A percentile compares a stretch with the other conserved stretches of the same genome.
These are phyloP conservation scores for Ateles fusciceps DNA, from an alignment of 2,797 vertebrate genomes.

Conservation along the genomic window DNA sequence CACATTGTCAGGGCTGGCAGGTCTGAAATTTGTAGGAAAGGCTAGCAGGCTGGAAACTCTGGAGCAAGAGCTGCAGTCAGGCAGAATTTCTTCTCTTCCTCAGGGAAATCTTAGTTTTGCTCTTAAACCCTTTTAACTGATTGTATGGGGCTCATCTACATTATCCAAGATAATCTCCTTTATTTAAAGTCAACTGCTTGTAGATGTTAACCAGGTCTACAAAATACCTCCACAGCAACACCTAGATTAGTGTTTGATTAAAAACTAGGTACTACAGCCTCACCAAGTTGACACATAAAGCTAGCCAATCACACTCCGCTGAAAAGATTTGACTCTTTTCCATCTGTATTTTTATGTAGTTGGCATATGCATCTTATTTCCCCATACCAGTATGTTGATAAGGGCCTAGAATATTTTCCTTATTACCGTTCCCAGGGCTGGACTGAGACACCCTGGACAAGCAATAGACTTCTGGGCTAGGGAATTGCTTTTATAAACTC, in stretches of 20 bases:
- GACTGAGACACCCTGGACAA: not conserved
- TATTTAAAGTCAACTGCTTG: not conserved
- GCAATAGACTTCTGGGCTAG: not conserved
- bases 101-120: not conserved
- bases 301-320: not conserved
- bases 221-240: not conserved
- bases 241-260: not conserved
- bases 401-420: not conserved
- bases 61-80: not conserved
- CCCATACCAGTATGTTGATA: not conserved
- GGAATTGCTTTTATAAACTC: not conserved
- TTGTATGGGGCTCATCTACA: not conserved
- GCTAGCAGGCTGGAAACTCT: not conserved
- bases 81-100: not conserved
- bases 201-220: not conserved
- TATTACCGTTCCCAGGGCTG: not conserved
- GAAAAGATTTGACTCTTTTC: not conserved
- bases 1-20: not conserved
- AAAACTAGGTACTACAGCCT: not conserved
- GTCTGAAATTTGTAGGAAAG: not conserved
- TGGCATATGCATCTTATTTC: not conserved
- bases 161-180: constrained; percentile 6
- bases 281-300: not conserved
- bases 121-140: not conserved
- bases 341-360: not conserved